These are phyloP conservation scores for Willisornis vidua DNA, from an alignment of 2,113 vertebrate species.

Conservation along the genomic window DNA sequence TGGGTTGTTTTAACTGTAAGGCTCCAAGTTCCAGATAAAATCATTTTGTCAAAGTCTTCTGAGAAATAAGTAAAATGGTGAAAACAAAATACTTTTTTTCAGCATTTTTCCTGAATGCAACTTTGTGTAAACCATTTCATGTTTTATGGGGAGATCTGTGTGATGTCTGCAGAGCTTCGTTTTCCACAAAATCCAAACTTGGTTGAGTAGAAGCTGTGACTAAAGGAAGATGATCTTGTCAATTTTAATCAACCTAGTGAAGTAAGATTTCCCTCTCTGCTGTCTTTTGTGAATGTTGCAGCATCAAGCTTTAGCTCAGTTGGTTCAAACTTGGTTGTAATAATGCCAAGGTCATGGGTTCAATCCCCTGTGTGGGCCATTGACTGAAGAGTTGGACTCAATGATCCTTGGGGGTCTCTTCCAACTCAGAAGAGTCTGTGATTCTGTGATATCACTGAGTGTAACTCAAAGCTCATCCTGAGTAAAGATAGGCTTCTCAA, in stretches of 20 bases:
- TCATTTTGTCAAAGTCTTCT: background rate
- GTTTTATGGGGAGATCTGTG: background rate
- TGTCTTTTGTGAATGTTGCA: background rate
- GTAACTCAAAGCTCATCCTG: background rate
- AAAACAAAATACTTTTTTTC: background rate
- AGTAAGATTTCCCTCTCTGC: background rate
- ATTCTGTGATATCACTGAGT: background rate
- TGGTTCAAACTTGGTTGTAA: no score
- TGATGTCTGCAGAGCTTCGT: background rate
- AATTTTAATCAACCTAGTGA: background rate
- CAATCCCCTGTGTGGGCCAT: no score
- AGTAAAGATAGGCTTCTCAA: background rate
- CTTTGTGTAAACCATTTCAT: background rate
- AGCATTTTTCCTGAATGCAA: background rate
- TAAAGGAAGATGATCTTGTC: background rate
- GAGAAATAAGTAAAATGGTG: background rate
- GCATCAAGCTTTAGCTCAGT: no score
- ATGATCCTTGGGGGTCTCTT: no score
- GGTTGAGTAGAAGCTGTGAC: background rate
- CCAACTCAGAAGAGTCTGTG: no score
- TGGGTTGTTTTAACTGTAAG: background rate
- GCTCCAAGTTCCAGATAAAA: background rate
- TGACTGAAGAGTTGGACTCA: no score
- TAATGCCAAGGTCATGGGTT: no score
- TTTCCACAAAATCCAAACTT: background rate